Percentiles rank a stretch among this genome's conserved stretches.
Conservation (phyloP, 2,113 vertebrate genomes). For the Xiphophorus maculatus region DNA sequence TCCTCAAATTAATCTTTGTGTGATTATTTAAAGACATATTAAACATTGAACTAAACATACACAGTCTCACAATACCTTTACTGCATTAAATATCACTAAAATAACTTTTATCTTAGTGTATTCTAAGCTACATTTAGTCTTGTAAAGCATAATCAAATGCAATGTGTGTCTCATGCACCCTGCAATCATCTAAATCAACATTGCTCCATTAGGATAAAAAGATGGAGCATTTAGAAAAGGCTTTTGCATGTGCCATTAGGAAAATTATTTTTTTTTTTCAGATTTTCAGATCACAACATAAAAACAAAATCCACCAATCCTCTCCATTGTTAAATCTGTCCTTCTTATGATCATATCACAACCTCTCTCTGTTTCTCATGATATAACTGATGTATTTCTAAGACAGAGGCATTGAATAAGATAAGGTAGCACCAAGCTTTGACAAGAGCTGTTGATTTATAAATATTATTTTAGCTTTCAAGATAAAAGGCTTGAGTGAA, state of each 20-base stretch:
- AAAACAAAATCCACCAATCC: slow-evolving; percentile 23
- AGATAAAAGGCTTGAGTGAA: not conserved
- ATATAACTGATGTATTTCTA: slow-evolving; percentile 16
- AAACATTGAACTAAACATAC: too few relatives aligned
- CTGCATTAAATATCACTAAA: not conserved
- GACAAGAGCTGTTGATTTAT: not conserved
- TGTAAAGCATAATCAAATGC: not conserved
- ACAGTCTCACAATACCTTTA: not conserved
- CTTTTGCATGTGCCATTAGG: slow-evolving; percentile 32
- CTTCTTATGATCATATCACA: not conserved
- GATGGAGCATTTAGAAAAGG: slow-evolving; percentile 45
- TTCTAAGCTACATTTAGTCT: slow-evolving; percentile 27
- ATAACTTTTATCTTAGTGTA: slow-evolving; percentile 42
- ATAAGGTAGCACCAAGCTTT: slow-evolving; percentile 27
- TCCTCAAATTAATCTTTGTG: too few relatives aligned
- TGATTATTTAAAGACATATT: too few relatives aligned
- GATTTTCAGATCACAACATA: slow-evolving; percentile 35
- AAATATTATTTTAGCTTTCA: not conserved
- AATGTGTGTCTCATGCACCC: slow-evolving; percentile 13
- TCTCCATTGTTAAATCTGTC: not conserved
- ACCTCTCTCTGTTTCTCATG: slow-evolving; percentile 3
- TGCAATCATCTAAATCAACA: slow-evolving; percentile 36
- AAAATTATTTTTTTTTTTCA: slow-evolving; percentile 54
- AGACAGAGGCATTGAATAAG: slow-evolving; percentile 52
- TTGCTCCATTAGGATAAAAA: slow-evolving; percentile 16